These are phyloP conservation scores for Cyprichromis sp. DNA, from an alignment of 2,113 vertebrate genomes.

Conservation along the genomic window DNA sequence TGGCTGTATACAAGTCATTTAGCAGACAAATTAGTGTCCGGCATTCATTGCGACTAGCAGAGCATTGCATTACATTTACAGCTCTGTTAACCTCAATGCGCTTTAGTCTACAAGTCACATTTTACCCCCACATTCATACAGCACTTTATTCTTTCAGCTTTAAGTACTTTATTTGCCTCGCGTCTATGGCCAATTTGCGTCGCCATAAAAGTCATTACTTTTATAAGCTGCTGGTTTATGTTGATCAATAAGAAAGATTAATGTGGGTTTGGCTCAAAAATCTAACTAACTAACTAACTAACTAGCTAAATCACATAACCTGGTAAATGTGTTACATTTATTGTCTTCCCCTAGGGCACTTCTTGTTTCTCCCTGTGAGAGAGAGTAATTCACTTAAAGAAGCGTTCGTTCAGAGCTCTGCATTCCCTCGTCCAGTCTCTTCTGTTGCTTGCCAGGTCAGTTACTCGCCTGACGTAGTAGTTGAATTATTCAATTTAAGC, in stretches of 20 bases:
- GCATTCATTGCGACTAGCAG: not conserved
- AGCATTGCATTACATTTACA: not conserved
- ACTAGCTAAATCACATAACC: not conserved
- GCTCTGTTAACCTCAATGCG: not conserved
- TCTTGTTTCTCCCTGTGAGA: conserved; percentile 75
- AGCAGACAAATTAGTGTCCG: rapidly evolving
- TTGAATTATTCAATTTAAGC: not conserved
- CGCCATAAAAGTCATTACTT: not conserved
- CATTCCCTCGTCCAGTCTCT: conserved; percentile 67
- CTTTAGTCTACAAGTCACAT: not conserved
- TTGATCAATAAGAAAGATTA: not conserved
- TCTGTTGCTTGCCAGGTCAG: conserved; percentile 73
- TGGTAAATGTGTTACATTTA: not conserved
- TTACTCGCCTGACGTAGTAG: not conserved
- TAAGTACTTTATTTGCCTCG: not conserved
- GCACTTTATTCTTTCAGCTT: not conserved
- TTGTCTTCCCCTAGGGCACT: conserved; percentile 69
- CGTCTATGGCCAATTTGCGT: not conserved
- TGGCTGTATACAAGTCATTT: not conserved
- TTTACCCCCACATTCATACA: not conserved
- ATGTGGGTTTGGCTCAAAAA: not conserved
- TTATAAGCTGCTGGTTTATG: not conserved
- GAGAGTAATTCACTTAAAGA: conserved; percentile 32
- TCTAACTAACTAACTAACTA: not conserved
- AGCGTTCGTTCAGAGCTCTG: conserved; percentile 67